Percentiles rank a stretch among this genome's conserved stretches.
phyloP scores from a whole-genome alignment of 1,140 invertebrate species.

The Diuraphis noxia region DNA sequence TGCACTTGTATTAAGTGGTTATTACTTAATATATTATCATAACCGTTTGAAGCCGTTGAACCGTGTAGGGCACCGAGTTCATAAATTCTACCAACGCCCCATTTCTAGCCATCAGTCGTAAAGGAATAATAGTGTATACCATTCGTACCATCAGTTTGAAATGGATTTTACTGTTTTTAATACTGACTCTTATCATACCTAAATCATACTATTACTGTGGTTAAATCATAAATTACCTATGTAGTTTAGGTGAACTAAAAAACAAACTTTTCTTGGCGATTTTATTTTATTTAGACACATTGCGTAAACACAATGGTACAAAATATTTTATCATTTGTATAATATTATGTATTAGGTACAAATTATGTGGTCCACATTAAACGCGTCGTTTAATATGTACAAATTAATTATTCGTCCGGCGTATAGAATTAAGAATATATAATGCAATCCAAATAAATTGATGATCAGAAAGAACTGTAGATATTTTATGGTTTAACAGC shows the following conservation, averaged over 20 bases:
- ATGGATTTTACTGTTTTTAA: neutral
- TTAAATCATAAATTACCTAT: neutral
- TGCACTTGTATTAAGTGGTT: neutral
- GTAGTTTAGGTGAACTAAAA: neutral
- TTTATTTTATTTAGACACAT: neutral
- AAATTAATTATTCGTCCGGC: neutral
- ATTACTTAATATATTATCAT: slow-evolving; percentile 4
- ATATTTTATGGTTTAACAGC: neutral
- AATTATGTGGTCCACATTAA: neutral
- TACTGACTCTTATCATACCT: neutral
- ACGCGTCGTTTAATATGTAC: neutral
- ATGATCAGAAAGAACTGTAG: neutral
- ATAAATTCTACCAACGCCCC: neutral
- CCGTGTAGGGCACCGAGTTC: neutral
- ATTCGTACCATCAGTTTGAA: neutral
- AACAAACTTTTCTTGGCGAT: neutral
- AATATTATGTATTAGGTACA: neutral
- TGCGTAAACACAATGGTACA: neutral
- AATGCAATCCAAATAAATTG: neutral
- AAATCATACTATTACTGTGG: neutral
- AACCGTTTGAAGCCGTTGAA: neutral
- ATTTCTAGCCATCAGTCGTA: neutral
- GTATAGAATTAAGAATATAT: neutral
- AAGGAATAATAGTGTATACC: neutral
- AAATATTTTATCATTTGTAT: neutral